Conservation (phyloP, 2,888 invertebrate genomes). For the Dichetophora obliterata region DNA sequence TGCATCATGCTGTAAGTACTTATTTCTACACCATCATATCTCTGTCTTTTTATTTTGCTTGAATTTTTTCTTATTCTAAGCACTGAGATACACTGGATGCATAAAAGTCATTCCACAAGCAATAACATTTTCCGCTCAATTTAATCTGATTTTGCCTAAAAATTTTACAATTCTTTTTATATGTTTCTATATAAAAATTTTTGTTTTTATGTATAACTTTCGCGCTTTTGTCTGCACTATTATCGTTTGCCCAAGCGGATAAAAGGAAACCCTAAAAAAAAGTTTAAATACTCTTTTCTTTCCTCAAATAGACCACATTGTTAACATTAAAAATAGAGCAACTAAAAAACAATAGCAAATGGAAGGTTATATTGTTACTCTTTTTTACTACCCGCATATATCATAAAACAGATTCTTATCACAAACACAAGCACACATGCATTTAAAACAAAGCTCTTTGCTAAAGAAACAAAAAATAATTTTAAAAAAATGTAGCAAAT, state of each 20-base stretch:
- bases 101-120: too few species aligned
- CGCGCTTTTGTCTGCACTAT: too few species aligned
- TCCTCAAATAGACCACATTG: not conserved
- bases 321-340: not conserved
- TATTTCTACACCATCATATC: too few species aligned
- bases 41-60: too few species aligned
- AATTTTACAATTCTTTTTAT: too few species aligned
- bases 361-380: not conserved
- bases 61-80: too few species aligned
- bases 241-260: not conserved
- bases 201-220: too few species aligned
- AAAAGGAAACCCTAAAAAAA: not conserved
- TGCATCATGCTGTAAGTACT: too few species aligned
- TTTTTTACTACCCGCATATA: constrained; percentile 3
- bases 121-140: too few species aligned
- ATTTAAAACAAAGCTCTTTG: not conserved
- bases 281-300: not conserved
- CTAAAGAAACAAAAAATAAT: not conserved
- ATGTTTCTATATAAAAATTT: too few species aligned
- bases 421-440: constrained; percentile 8
- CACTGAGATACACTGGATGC: too few species aligned
- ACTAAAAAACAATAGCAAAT: not conserved
- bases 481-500: constrained; percentile 1
- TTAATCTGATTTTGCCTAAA: too few species aligned
- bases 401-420: constrained; percentile 20